A percentile compares a stretch with the other conserved stretches of the same genome.
Evolutionary conservation across 1,140 invertebrate species (phyloP).

Genomic region (Dryas iulia): DNA sequence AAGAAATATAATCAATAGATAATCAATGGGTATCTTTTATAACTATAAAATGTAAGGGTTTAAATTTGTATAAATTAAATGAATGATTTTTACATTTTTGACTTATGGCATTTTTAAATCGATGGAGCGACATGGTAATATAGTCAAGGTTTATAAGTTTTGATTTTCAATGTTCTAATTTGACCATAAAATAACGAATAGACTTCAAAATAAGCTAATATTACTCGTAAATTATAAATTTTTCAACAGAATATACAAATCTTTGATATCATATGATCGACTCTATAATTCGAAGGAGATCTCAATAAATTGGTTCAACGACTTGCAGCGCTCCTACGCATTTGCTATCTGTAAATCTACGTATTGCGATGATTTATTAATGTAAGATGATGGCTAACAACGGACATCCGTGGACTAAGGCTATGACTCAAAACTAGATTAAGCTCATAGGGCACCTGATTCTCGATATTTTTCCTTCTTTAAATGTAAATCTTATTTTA

Average conservation of each 20-base stretch:
- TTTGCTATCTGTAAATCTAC: slow-evolving; percentile 3
- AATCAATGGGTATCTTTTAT: no score
- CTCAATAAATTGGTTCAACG: slow-evolving; percentile 20
- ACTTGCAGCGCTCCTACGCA: slow-evolving; percentile 16
- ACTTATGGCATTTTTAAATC: neutral
- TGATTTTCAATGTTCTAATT: neutral
- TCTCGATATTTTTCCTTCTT: neutral
- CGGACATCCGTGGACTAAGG: slow-evolving; percentile 8
- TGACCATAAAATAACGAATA: neutral
- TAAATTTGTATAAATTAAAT: no score
- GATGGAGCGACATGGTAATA: no score
- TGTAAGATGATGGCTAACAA: slow-evolving; percentile 8
- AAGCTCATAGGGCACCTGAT: neutral
- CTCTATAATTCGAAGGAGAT: neutral
- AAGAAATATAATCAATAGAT: no score
- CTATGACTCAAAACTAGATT: slow-evolving; percentile 9
- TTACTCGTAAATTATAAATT: neutral
- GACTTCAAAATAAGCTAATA: neutral
- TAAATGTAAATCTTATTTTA: neutral
- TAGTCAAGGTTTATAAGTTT: neutral
- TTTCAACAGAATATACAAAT: neutral
- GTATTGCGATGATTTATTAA: slow-evolving; percentile 20
- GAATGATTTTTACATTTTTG: neutral
- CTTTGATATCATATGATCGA: neutral
- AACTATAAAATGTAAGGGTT: no score